A percentile compares a stretch with the other conserved stretches of the same genome.
Evolutionary conservation across 2,797 vertebrate species (phyloP).

Genomic region (Lutjanus campechanus): DNA sequence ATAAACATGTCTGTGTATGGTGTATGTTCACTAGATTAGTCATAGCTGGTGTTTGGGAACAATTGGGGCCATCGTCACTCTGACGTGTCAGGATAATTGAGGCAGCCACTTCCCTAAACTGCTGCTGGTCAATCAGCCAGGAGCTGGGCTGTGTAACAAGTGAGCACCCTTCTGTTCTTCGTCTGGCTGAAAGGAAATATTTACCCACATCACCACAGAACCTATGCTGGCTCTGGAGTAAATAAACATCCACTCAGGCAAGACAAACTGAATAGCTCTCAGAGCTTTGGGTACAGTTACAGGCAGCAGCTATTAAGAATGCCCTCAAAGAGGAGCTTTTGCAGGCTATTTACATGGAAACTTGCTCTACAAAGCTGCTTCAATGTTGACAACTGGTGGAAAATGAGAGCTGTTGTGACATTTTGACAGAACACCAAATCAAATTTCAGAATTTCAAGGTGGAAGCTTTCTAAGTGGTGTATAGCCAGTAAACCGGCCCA

Average conservation of each 20-base stretch:
- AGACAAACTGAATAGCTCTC: slow-evolving; percentile 53
- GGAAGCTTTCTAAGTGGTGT: background rate
- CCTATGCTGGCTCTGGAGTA: slow-evolving; percentile 45
- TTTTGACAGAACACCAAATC: slow-evolving; percentile 4
- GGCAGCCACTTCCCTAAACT: slow-evolving; percentile 40
- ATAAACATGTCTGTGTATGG: background rate
- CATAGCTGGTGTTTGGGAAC: slow-evolving; percentile 56
- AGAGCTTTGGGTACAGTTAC: slow-evolving; percentile 41
- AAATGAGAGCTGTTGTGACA: background rate
- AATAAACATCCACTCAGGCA: slow-evolving; percentile 70
- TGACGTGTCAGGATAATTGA: slow-evolving; percentile 63
- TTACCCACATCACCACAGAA: slow-evolving; percentile 64
- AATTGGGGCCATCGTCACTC: slow-evolving; percentile 50
- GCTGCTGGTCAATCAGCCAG: slow-evolving; percentile 47
- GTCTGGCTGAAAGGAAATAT: slow-evolving; percentile 61
- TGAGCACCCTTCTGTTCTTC: slow-evolving; percentile 48
- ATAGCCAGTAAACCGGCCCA: background rate
- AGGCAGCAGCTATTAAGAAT: slow-evolving; percentile 29
- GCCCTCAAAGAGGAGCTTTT: slow-evolving; percentile 32
- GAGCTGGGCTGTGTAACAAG: slow-evolving; percentile 40
- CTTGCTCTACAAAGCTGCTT: slow-evolving; percentile 10
- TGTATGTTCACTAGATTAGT: slow-evolving; percentile 49
- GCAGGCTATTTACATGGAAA: slow-evolving; percentile 41
- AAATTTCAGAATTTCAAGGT: slow-evolving; percentile 16
- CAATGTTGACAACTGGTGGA: slow-evolving; percentile 14